Conservation (phyloP, 2,113 vertebrate genomes). For the Dipodomys merriami region DNA sequence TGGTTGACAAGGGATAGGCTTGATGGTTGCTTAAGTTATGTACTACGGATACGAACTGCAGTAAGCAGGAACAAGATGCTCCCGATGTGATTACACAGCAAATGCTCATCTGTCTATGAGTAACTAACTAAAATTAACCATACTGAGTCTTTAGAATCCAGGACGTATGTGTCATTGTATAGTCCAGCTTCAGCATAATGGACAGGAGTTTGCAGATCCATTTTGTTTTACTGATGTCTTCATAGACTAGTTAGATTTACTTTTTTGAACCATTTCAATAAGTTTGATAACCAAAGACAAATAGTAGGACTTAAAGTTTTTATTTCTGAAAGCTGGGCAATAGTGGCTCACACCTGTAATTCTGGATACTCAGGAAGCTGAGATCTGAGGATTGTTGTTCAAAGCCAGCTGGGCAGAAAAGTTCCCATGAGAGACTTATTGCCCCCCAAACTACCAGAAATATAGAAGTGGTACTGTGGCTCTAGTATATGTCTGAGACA, state of each 20-base stretch:
- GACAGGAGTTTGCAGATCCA: neutral
- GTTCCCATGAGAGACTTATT: too few relatives aligned
- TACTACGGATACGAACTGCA: neutral
- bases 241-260: neutral
- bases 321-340: neutral
- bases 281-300: neutral
- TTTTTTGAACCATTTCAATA: neutral
- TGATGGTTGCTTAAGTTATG: neutral
- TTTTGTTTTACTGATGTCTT: neutral
- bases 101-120: too few relatives aligned
- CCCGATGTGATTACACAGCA: neutral
- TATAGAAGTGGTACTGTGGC: too few relatives aligned
- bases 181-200: neutral
- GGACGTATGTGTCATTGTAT: neutral
- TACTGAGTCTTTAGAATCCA: neutral
- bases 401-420: too few relatives aligned
- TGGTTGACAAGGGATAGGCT: neutral
- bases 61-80: too few relatives aligned
- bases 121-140: neutral
- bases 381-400: too few relatives aligned
- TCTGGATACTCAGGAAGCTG: too few relatives aligned
- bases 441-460: too few relatives aligned
- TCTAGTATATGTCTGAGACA: too few relatives aligned
- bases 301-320: neutral
- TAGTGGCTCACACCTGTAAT: too few relatives aligned